Conservation (phyloP, 2,888 invertebrate species). For the Mechanitis messenoides region DNA sequence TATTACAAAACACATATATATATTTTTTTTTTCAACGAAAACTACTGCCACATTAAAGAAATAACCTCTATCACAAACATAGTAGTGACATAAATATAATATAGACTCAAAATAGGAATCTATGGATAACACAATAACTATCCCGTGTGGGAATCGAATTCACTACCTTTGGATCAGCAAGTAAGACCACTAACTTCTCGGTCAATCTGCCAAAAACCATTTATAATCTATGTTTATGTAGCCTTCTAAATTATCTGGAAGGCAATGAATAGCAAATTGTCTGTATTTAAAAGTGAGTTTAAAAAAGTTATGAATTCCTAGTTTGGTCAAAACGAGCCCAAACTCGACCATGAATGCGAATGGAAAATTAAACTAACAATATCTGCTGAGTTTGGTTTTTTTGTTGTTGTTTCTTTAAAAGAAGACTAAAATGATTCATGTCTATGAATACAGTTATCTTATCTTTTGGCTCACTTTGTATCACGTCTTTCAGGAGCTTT, state of each 20-base stretch:
- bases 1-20: too few relatives aligned
- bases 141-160: too few relatives aligned
- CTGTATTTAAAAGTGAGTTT: conserved; percentile 21
- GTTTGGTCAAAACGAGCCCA: conserved; percentile 14
- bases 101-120: too few relatives aligned
- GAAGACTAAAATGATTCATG: not conserved
- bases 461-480: not conserved
- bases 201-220: too few relatives aligned
- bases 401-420: conserved; percentile 1
- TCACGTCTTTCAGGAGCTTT: not conserved
- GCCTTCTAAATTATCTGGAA: conserved; percentile 47
- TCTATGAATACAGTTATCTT: not conserved
- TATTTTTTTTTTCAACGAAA: too few relatives aligned
- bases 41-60: too few relatives aligned
- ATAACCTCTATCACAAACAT: too few relatives aligned
- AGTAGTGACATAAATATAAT: too few relatives aligned
- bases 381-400: not conserved
- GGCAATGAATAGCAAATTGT: conserved; percentile 34
- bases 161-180: too few relatives aligned
- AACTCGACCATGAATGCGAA: conserved; percentile 12
- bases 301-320: conserved; percentile 23
- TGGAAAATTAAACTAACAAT: conserved; percentile 11
- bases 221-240: conserved; percentile 13
- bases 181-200: too few relatives aligned
- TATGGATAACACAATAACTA: too few relatives aligned